These are phyloP conservation scores for Macquaria australasica DNA, from an alignment of 2,113 vertebrate species.

Conservation along the genomic window DNA sequence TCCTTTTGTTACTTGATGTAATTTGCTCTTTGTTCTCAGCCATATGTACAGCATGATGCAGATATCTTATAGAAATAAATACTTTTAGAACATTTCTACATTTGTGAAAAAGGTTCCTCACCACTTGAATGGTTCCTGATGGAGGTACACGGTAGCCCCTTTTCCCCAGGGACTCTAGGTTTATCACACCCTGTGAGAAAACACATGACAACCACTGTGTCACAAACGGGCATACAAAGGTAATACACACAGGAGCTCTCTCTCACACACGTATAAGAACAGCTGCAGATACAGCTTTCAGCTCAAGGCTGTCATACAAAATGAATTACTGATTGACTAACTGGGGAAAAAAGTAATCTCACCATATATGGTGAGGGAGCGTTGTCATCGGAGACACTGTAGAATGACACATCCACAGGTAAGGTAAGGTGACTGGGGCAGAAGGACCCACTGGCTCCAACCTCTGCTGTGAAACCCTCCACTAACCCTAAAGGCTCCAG, in stretches of 20 bases:
- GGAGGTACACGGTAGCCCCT: constrained; percentile 99
- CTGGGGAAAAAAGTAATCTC: constrained; percentile 32
- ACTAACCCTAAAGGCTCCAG: constrained; percentile 93
- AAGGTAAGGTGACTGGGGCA: constrained; percentile 98
- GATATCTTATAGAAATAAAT: neutral
- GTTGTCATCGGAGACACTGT: constrained; percentile 98
- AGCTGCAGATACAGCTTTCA: neutral
- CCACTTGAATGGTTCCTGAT: constrained; percentile 99
- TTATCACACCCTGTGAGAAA: constrained; percentile 93
- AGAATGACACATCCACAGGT: constrained; percentile 98
- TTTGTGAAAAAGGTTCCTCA: constrained; percentile 74
- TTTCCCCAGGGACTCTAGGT: constrained; percentile 98
- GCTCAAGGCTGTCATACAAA: constrained; percentile 1
- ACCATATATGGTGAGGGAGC: constrained; percentile 99
- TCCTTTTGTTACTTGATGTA: neutral
- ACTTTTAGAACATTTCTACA: constrained; percentile 5
- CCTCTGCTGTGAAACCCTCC: constrained; percentile 96
- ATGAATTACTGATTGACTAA: neutral
- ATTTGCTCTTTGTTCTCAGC: constrained; percentile 60
- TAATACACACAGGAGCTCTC: neutral
- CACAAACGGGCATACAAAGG: constrained; percentile 21
- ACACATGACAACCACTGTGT: constrained; percentile 40
- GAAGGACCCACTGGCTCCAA: constrained; percentile 96
- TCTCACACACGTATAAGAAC: neutral
- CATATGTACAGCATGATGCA: constrained; percentile 5